These are phyloP conservation scores for Clistopyga incitator DNA, from an alignment of 2,888 invertebrate species.

Conservation along the genomic window DNA sequence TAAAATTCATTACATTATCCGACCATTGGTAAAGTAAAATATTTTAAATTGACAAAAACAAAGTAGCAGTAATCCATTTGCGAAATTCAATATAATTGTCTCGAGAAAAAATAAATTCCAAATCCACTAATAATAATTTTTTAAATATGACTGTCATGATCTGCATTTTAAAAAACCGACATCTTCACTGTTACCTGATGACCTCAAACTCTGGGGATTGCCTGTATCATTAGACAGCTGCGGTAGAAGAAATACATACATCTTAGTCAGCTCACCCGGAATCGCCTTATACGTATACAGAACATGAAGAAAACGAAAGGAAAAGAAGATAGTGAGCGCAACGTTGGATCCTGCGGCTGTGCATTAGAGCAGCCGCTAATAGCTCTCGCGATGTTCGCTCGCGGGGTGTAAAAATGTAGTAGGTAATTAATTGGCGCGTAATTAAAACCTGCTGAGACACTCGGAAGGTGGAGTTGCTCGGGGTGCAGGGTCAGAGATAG, in stretches of 20 bases:
- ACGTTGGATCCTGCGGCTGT: conserved; percentile 61
- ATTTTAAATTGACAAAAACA: too few species aligned
- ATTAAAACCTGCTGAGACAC: conserved; percentile 79
- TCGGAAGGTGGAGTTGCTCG: conserved; percentile 54
- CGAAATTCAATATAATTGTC: too few species aligned
- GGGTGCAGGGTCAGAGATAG: conserved; percentile 14
- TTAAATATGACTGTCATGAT: not conserved
- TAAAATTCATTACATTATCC: not conserved
- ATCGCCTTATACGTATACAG: not conserved
- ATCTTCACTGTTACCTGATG: not conserved
- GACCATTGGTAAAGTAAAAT: not conserved
- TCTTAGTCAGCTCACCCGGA: not conserved
- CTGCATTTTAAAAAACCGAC: not conserved
- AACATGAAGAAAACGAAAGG: conserved; percentile 18
- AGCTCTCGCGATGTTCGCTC: conserved; percentile 54
- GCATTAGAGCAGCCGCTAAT: conserved; percentile 57
- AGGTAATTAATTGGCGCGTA: conserved; percentile 82
- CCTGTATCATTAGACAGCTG: not conserved
- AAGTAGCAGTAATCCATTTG: too few species aligned
- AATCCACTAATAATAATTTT: too few species aligned
- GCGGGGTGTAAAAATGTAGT: conserved; percentile 66
- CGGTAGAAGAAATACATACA: not conserved
- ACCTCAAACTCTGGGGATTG: not conserved
- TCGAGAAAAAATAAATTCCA: too few species aligned
- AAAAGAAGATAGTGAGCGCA: conserved; percentile 34